Evolutionary conservation across 2,113 vertebrate genomes (phyloP), one percentile per base, ranked within the genome.

Genomic region (Osmerus eperlanus): DNA sequence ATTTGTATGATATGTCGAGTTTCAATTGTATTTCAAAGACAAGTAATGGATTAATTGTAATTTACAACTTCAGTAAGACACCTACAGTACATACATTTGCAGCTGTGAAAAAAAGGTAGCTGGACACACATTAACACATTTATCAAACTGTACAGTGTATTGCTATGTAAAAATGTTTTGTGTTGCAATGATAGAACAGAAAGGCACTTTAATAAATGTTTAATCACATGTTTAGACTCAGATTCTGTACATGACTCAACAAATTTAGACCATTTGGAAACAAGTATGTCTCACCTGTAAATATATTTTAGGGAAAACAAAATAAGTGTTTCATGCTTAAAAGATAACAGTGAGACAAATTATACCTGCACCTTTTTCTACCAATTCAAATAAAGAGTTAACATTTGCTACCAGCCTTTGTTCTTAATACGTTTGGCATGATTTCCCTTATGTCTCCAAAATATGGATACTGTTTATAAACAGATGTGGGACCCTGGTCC

Each of bases 121-220:
- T 81, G 71, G 36, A 83, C 73, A 85, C 86, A 81, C 58, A 53
- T 80, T 52, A 72, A 85, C 84, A 86, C 87, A 87, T 89, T 85
- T 65, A 83, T 86, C 81, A 83, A 87, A 86, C 80, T 93, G 92
- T 93, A 93, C 85, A 90, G 90, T 89, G 83, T 86, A 91, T 89
- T 89, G 87, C 91, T 91, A 79, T 92, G 91, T 91, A 91, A 92
- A 92, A 85, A 86, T 85, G 78, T 87, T 90, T 91, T 87, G 87
- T 91, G 91, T 91, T 84, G 90, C 91, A 89, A 91, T 82, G 81
- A 90, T 88, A 90, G 85, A 91, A 90, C 81, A 90, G 77, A 86
- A 81, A 93, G 90, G 92, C 92, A 93, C 92, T 93, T 93, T 93
- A 93, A 91, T 91, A 92, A 92, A 93, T 90, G 87, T 93, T 92